A percentile compares a stretch with the other conserved stretches of the same genome.
phyloP scores from a whole-genome alignment of 2,888 invertebrate genomes.

The Cheilosia vulpina region DNA sequence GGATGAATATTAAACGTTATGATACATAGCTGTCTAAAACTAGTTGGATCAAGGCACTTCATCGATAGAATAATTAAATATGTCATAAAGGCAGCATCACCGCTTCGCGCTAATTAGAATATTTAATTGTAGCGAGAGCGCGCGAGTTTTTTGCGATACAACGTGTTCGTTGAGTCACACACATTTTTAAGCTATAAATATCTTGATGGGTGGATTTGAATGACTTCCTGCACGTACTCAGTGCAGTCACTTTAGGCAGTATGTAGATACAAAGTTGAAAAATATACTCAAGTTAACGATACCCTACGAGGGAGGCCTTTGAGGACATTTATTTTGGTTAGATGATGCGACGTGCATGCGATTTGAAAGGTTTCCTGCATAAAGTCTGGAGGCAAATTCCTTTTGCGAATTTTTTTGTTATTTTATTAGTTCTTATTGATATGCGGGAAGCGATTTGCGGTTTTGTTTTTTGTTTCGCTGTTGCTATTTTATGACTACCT shows the following conservation, averaged over 20 bases:
- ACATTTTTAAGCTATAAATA: conserved; percentile 1
- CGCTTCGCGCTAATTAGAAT: conserved; percentile 29
- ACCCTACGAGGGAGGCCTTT: conserved; percentile 5
- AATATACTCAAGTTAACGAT: conserved; percentile 24
- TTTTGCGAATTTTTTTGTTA: conserved; percentile 27
- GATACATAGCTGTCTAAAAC: conserved; percentile 2
- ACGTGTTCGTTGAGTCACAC: conserved; percentile 43
- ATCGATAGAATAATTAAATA: conserved; percentile 51
- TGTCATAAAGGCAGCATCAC: conserved; percentile 3
- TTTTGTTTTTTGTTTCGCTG: conserved; percentile 8
- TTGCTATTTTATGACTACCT: background rate
- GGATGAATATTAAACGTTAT: background rate
- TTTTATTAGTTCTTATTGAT: conserved; percentile 35
- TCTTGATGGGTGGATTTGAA: conserved; percentile 10
- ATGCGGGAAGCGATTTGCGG: conserved; percentile 43
- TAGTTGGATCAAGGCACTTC: conserved; percentile 46
- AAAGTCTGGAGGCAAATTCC: conserved; percentile 41
- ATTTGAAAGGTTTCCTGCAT: conserved; percentile 2
- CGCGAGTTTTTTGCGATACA: conserved; percentile 7
- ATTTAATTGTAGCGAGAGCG: conserved; percentile 18
- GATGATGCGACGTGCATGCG: conserved; percentile 11
- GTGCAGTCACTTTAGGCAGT: conserved; percentile 33
- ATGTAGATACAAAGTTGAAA: conserved; percentile 16
- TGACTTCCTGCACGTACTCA: conserved; percentile 61
- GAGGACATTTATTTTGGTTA: conserved; percentile 16